phyloP scores from a whole-genome alignment of 2,888 invertebrate species.

The Leucophenga maculata region DNA sequence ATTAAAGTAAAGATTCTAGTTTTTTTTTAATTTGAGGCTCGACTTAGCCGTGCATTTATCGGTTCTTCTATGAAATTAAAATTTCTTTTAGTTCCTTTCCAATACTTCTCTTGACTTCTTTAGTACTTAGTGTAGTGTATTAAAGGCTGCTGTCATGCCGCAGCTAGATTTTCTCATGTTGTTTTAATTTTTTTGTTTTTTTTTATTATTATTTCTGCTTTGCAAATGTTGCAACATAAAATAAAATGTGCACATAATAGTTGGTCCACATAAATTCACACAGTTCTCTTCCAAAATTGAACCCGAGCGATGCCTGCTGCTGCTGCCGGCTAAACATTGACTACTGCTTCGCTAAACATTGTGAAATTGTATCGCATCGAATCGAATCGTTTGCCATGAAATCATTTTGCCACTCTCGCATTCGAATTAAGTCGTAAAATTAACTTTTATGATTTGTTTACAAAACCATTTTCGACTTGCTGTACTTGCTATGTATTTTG shows the following conservation, averaged over 20 bases:
- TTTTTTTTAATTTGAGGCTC: too few relatives aligned
- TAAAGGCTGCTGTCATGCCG: too few relatives aligned
- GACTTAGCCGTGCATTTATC: too few relatives aligned
- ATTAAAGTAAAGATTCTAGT: too few relatives aligned
- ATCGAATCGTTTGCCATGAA: conserved; percentile 2
- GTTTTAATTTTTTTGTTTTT: background rate
- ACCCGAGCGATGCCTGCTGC: too few relatives aligned
- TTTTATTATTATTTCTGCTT: background rate
- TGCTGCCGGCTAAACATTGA: too few relatives aligned
- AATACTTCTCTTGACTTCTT: too few relatives aligned
- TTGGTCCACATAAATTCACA: background rate
- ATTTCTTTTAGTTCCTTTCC: too few relatives aligned
- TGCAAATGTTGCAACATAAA: background rate
- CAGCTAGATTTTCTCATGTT: background rate
- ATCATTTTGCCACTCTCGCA: conserved; percentile 22
- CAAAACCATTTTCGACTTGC: conserved; percentile 38
- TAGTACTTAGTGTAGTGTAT: too few relatives aligned
- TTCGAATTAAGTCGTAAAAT: conserved; percentile 65
- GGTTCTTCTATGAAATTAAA: too few relatives aligned
- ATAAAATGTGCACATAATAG: background rate
- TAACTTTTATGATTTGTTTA: conserved; percentile 64
- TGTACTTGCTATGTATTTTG: background rate
- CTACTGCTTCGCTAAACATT: too few relatives aligned
- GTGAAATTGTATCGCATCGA: background rate
- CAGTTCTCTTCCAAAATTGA: too few relatives aligned